Conservation (phyloP, 2,113 vertebrate genomes). For the Podilymbus podiceps region DNA sequence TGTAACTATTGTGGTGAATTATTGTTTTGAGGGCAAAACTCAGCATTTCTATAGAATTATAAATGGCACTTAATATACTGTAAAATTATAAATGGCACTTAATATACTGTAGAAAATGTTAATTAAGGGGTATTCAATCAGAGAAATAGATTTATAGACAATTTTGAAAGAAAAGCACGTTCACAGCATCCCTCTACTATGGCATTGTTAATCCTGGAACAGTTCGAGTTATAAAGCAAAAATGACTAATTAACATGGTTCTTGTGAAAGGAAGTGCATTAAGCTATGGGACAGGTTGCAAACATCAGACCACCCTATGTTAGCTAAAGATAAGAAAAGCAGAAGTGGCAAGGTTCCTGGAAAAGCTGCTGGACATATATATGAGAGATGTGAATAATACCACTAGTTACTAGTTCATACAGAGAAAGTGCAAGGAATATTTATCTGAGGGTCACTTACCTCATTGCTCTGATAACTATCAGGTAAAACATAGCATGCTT, state of each 20-base stretch:
- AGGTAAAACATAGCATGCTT: not conserved
- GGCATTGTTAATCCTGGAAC: not conserved
- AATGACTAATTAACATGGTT: not conserved
- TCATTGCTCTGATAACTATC: not conserved
- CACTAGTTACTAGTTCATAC: not conserved
- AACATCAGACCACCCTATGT: not conserved
- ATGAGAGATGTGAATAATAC: not conserved
- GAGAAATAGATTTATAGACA: not conserved
- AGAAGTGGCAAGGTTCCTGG: not conserved
- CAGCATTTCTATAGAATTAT: not conserved
- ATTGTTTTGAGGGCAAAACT: not conserved
- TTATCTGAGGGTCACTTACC: not conserved
- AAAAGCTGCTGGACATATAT: not conserved
- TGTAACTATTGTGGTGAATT: not conserved
- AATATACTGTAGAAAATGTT: not conserved
- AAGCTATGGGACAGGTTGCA: not conserved
- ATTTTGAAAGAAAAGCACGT: not conserved
- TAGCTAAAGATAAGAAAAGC: not conserved
- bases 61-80: too few species aligned
- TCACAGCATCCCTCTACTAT: not conserved
- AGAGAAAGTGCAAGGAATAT: not conserved
- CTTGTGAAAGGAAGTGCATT: not conserved
- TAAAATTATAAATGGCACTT: not conserved
- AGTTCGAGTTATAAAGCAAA: not conserved
- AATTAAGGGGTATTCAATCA: not conserved